Percentiles rank a stretch among this genome's conserved stretches.
Conservation (phyloP, 2,888 invertebrate genomes). For the Gymnocheta viridis region DNA sequence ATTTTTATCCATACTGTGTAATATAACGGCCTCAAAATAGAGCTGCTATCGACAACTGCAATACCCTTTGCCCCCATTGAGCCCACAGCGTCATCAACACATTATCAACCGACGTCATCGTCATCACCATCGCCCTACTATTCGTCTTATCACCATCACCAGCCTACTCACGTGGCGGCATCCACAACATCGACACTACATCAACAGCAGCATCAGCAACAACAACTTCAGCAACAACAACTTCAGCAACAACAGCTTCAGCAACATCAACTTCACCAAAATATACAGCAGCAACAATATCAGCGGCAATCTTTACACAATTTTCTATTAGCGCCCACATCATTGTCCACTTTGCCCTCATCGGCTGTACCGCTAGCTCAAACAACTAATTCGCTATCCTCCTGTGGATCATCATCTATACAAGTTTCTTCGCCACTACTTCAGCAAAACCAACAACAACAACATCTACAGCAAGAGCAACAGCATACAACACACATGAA, state of each 20-base stretch:
- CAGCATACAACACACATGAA: conserved; percentile 85
- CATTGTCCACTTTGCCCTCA: conserved; percentile 81
- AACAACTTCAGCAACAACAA: conserved; percentile 82
- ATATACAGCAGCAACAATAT: conserved; percentile 83
- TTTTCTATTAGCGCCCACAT: conserved; percentile 81
- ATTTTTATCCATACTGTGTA: conserved; percentile 35
- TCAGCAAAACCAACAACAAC: conserved; percentile 73
- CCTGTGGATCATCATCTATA: conserved; percentile 50
- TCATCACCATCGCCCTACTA: conserved; percentile 76
- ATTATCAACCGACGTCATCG: conserved; percentile 53
- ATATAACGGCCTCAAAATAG: conserved; percentile 80
- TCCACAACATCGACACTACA: conserved; percentile 77
- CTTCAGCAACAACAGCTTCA: conserved; percentile 81
- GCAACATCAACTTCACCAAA: conserved; percentile 81
- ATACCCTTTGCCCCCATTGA: conserved; percentile 81
- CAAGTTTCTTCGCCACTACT: conserved; percentile 67
- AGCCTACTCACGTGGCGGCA: conserved; percentile 74
- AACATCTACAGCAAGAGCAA: conserved; percentile 73
- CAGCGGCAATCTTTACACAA: conserved; percentile 72
- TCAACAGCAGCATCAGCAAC: conserved; percentile 81
- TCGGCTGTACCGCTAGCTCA: conserved; percentile 81
- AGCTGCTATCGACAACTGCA: conserved; percentile 81
- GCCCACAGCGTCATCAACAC: conserved; percentile 73
- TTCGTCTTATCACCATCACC: conserved; percentile 75
- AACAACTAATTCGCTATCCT: conserved; percentile 42